Evolutionary conservation across 2,113 vertebrate genomes (phyloP).

Genomic region (Okapia johnstoni): DNA sequence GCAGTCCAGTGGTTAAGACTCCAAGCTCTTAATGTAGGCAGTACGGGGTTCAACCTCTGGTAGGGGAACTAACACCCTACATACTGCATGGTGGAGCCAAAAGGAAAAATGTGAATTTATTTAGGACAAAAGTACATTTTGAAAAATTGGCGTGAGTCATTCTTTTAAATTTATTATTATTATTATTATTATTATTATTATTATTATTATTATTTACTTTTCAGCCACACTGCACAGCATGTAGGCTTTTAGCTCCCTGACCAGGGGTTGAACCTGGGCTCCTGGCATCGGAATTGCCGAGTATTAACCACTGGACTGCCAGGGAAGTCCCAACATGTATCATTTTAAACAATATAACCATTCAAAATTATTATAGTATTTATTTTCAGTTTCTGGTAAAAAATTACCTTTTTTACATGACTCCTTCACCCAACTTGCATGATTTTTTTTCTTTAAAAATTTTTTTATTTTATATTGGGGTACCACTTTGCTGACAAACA

Average conservation of each 20-base stretch:
- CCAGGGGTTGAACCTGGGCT: not conserved
- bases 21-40: not conserved
- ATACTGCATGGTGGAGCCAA: not conserved
- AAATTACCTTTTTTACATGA: not conserved
- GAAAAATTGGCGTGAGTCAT: not conserved
- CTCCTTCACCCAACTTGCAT: not conserved
- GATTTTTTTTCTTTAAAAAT: not conserved
- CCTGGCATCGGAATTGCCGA: rapidly evolving
- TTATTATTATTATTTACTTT: not conserved
- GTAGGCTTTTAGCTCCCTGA: not conserved
- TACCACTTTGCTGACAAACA: not conserved
- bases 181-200: too few relatives aligned
- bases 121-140: not conserved
- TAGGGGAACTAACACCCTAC: not conserved
- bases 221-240: not conserved
- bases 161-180: not conserved
- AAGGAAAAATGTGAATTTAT: not conserved
- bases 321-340: not conserved
- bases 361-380: not conserved
- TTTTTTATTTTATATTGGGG: not conserved
- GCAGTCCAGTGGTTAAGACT: not conserved
- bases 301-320: rapidly evolving
- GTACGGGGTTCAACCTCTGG: not conserved
- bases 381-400: not conserved
- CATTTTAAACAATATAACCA: not conserved